phyloP scores from a whole-genome alignment of 2,888 invertebrate genomes.

The Brenthis hecate region DNA sequence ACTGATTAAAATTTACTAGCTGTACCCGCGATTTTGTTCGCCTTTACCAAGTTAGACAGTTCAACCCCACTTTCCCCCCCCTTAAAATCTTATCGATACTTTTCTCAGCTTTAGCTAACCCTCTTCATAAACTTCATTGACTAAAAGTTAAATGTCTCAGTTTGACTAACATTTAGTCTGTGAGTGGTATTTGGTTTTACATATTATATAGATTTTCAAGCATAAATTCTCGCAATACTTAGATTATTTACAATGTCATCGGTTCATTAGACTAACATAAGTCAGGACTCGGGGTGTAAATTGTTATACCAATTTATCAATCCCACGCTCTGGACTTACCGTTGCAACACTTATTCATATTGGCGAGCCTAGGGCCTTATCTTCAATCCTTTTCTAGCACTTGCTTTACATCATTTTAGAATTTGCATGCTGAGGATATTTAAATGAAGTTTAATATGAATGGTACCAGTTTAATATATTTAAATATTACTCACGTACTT shows the following conservation, averaged over 20 bases:
- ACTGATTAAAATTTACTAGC: not conserved
- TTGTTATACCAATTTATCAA: conserved; percentile 64
- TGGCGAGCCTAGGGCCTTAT: conserved; percentile 22
- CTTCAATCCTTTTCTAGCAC: conserved; percentile 13
- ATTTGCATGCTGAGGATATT: conserved; percentile 3
- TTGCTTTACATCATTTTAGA: conserved; percentile 1
- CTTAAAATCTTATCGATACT: too few relatives aligned
- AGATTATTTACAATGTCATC: conserved; percentile 53
- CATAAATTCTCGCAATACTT: conserved; percentile 16
- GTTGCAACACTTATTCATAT: conserved; percentile 37
- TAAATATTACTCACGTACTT: not conserved
- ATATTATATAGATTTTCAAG: conserved; percentile 1
- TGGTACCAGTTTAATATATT: not conserved
- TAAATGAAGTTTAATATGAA: conserved; percentile 2
- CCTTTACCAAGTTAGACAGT: too few relatives aligned
- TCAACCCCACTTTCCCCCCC: too few relatives aligned
- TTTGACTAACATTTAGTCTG: too few relatives aligned
- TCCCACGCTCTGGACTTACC: conserved; percentile 58
- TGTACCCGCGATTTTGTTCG: not conserved
- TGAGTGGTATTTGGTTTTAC: too few relatives aligned
- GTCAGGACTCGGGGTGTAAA: conserved; percentile 63
- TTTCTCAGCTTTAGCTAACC: too few relatives aligned
- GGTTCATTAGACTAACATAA: conserved; percentile 73
- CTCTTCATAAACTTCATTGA: too few relatives aligned
- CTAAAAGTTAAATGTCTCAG: too few relatives aligned